phyloP scores from a whole-genome alignment of 2,888 invertebrate genomes.

The Philopedon plagiatum region DNA sequence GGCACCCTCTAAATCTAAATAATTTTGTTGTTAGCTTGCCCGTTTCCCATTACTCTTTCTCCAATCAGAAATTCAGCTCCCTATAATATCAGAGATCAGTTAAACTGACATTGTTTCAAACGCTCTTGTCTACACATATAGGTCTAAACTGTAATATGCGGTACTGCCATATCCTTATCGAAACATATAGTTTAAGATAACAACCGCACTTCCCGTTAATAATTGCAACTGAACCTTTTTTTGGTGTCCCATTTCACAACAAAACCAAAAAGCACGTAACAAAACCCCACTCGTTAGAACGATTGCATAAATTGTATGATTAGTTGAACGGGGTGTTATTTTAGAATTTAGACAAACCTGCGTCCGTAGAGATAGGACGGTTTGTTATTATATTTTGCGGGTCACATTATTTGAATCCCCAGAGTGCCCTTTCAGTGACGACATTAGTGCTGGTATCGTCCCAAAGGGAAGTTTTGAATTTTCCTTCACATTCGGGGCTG shows the following conservation, averaged over 20 bases:
- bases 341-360: conserved; percentile 41
- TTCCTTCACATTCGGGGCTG: conserved; percentile 25
- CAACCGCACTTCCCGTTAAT: no score
- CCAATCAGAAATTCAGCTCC: no score
- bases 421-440: conserved; percentile 42
- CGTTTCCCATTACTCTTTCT: no score
- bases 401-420: conserved; percentile 40
- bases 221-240: not conserved
- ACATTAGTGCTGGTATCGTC: conserved; percentile 42
- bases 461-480: conserved; percentile 39
- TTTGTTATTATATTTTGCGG: conserved; percentile 46
- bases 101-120: no score
- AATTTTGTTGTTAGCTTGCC: no score
- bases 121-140: no score
- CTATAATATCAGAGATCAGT: no score
- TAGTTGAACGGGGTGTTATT: conserved; percentile 31
- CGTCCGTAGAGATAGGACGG: conserved; percentile 38
- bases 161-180: no score
- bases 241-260: not conserved
- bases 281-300: conserved; percentile 2
- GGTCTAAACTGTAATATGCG: no score
- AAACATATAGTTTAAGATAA: no score
- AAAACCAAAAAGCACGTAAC: conserved; percentile 6
- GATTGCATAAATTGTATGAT: conserved; percentile 29
- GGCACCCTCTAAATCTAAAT: no score